Conservation (phyloP, 2,797 vertebrate genomes). For the Psittacula echo region DNA sequence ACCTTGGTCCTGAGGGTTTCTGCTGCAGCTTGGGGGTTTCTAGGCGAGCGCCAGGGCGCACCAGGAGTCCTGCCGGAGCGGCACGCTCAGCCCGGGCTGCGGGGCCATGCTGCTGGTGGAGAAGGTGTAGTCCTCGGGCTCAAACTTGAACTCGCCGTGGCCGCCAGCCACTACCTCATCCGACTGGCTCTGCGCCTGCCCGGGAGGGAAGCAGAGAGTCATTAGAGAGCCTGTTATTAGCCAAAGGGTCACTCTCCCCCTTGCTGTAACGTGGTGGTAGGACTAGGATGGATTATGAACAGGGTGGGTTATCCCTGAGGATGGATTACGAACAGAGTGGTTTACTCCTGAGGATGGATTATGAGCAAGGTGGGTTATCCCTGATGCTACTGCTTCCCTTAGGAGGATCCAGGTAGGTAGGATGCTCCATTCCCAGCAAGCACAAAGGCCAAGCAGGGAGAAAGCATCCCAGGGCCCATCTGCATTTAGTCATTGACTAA, state of each 20-base stretch:
- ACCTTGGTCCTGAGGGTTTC: neutral
- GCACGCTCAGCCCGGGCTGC: slow-evolving; percentile 78
- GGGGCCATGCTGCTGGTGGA: slow-evolving; percentile 79
- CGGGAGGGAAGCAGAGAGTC: neutral
- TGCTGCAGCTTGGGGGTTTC: neutral
- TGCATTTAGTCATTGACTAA: neutral
- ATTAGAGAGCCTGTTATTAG: neutral
- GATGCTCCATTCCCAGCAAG: neutral
- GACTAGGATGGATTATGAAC: neutral
- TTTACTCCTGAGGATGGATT: neutral
- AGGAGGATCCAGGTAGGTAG: rapidly evolving
- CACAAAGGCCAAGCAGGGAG: rapidly evolving
- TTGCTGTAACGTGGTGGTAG: rapidly evolving
- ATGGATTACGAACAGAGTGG: no score
- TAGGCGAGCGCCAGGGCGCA: slow-evolving; percentile 92
- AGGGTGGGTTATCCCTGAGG: no score
- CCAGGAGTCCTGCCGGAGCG: slow-evolving; percentile 87
- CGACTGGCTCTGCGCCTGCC: slow-evolving; percentile 76
- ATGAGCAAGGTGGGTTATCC: neutral
- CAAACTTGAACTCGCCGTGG: slow-evolving; percentile 90
- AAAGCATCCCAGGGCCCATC: neutral
- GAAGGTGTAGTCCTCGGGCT: slow-evolving; percentile 89
- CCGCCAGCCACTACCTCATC: slow-evolving; percentile 75
- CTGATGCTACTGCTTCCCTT: neutral
- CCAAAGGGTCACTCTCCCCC: rapidly evolving